Conservation (phyloP, 1,140 invertebrate genomes). For the Sarcophaga peregrina region DNA sequence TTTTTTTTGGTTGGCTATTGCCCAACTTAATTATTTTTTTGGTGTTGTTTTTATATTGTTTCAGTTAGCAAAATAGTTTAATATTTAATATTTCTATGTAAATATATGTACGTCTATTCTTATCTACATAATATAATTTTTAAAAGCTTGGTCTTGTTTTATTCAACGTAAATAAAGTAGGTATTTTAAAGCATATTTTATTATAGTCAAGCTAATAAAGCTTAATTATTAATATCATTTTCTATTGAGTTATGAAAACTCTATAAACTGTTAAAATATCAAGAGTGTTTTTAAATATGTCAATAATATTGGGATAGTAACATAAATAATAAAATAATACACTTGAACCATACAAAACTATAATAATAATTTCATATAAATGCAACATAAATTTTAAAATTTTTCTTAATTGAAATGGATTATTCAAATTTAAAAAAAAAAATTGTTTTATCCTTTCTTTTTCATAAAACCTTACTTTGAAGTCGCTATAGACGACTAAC, state of each 20-base stretch:
- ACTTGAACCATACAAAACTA: not conserved
- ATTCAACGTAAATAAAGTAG: conserved; percentile 3
- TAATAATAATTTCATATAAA: not conserved
- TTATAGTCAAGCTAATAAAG: conserved; percentile 7
- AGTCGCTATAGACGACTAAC: no score
- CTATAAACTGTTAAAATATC: conserved; percentile 1
- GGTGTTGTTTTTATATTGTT: conserved; percentile 14
- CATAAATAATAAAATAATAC: not conserved
- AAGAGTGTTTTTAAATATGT: not conserved
- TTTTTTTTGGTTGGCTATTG: not conserved
- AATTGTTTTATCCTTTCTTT: no score
- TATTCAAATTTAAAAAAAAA: no score
- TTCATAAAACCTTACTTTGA: no score
- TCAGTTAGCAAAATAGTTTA: conserved; percentile 34
- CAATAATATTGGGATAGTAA: not conserved
- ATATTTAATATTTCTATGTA: not conserved
- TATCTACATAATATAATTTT: conserved; percentile 28
- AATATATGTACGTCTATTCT: not conserved
- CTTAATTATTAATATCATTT: not conserved
- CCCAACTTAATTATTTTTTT: not conserved
- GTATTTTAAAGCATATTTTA: not conserved
- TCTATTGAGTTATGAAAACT: not conserved
- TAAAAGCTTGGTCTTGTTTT: conserved; percentile 34
- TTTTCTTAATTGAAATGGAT: no score
- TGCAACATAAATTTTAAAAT: not conserved